Evolutionary conservation across 2,113 vertebrate genomes (phyloP).

Genomic region (Scophthalmus maximus): DNA sequence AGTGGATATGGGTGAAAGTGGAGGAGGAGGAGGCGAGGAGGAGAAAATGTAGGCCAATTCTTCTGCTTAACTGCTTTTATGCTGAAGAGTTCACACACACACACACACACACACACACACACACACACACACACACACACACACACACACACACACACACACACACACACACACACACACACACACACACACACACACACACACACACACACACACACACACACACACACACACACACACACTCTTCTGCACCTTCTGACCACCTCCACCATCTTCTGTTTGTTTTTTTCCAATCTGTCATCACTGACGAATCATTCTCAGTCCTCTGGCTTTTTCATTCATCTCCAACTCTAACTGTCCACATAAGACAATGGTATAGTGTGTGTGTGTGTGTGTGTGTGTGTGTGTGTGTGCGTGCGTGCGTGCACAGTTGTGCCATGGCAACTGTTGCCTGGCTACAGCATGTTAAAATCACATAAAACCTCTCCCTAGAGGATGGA

Average conservation of each 20-base stretch:
- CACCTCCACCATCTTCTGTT: background rate
- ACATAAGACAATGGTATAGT: slow-evolving; percentile 38
- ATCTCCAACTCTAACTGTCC: slow-evolving; percentile 37
- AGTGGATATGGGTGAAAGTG: slow-evolving; percentile 32
- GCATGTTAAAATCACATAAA: slow-evolving; percentile 63
- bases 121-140: slow-evolving; percentile 11
- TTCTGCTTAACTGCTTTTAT: slow-evolving; percentile 79
- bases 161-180: background rate
- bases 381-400: background rate
- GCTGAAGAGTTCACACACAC: slow-evolving; percentile 58
- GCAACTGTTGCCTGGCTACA: slow-evolving; percentile 83
- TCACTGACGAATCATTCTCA: background rate
- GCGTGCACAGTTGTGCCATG: slow-evolving; percentile 49
- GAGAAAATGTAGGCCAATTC: slow-evolving; percentile 77
- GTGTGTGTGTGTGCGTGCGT: background rate
- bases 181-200: too few species aligned
- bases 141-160: background rate
- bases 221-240: background rate
- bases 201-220: background rate
- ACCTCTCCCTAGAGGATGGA: slow-evolving; percentile 61
- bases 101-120: background rate
- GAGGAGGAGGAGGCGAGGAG: slow-evolving; percentile 18
- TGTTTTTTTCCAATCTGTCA: too few species aligned
- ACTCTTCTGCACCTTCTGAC: slow-evolving; percentile 24
- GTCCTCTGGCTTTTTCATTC: slow-evolving; percentile 1